phyloP scores from a whole-genome alignment of 2,888 invertebrate species.

The Machimus atricapillus region DNA sequence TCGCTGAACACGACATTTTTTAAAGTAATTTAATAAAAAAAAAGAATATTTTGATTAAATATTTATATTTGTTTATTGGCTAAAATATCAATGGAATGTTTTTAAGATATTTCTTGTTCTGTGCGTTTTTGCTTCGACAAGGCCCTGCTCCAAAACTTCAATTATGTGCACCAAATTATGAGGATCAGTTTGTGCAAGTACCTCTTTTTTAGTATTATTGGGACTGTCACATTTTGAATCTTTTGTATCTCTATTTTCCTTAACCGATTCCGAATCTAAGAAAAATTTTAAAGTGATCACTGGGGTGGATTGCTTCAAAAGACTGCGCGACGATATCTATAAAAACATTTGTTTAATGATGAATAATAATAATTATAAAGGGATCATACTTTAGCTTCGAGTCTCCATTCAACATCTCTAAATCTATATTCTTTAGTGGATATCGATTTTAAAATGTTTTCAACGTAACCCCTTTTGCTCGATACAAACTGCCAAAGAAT shows the following conservation, averaged over 20 bases:
- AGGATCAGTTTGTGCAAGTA: constrained; percentile 68
- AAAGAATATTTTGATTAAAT: not conserved
- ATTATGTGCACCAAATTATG: constrained; percentile 70
- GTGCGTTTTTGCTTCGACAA: constrained; percentile 68
- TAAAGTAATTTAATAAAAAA: not conserved
- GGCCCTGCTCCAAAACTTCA: constrained; percentile 69
- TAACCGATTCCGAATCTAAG: constrained; percentile 61
- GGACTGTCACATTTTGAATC: constrained; percentile 47
- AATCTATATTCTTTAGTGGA: constrained; percentile 57
- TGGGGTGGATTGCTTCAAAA: constrained; percentile 68
- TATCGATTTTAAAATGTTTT: constrained; percentile 58
- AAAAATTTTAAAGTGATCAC: constrained; percentile 68
- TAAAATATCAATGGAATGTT: constrained; percentile 54
- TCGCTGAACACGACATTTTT: not conserved
- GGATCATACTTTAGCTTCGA: constrained; percentile 63
- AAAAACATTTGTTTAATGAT: not conserved
- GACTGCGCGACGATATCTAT: constrained; percentile 68
- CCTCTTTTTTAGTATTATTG: constrained; percentile 58
- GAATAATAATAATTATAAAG: not conserved
- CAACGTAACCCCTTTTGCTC: constrained; percentile 57
- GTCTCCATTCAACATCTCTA: constrained; percentile 71
- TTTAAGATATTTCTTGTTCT: constrained; percentile 59
- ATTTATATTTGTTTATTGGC: not conserved
- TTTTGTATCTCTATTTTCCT: constrained; percentile 58
- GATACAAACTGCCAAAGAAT: constrained; percentile 58